Percentiles rank a stretch among this genome's conserved stretches.
phyloP scores from a whole-genome alignment of 2,888 invertebrate species.

The Ichneumon xanthorius region DNA sequence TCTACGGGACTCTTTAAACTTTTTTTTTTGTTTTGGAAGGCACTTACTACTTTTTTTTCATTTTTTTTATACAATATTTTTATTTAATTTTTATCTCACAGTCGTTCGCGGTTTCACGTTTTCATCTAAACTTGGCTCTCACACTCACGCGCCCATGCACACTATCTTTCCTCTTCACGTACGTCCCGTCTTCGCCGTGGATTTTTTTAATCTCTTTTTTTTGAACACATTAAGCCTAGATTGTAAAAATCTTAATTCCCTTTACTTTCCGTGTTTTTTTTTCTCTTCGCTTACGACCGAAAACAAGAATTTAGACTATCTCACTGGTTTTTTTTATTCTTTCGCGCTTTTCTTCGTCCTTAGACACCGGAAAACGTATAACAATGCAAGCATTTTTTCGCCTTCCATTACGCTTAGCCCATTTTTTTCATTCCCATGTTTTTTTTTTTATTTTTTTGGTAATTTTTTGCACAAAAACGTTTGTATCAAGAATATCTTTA shows the following conservation, averaged over 20 bases:
- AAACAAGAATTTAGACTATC: slow-evolving; percentile 73
- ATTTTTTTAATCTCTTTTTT: slow-evolving; percentile 66
- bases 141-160: slow-evolving; percentile 39
- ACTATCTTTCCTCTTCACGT: slow-evolving; percentile 58
- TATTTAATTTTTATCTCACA: slow-evolving; percentile 62
- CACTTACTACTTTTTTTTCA: slow-evolving; percentile 91
- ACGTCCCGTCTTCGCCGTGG: slow-evolving; percentile 71
- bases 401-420: slow-evolving; percentile 64
- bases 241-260: slow-evolving; percentile 80
- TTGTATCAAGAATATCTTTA: slow-evolving; percentile 84
- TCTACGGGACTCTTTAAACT: slow-evolving; percentile 84
- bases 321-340: slow-evolving; percentile 70
- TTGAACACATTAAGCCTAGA: slow-evolving; percentile 85
- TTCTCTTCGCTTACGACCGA: slow-evolving; percentile 54
- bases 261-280: slow-evolving; percentile 72
- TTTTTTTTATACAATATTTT: slow-evolving; percentile 81
- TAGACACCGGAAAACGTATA: slow-evolving; percentile 67
- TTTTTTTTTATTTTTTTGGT: slow-evolving; percentile 70
- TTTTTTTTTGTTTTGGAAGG: slow-evolving; percentile 88
- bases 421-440: slow-evolving; percentile 49
- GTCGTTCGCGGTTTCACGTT: slow-evolving; percentile 57
- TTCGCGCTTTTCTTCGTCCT: slow-evolving; percentile 62
- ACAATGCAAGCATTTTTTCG: slow-evolving; percentile 69
- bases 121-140: slow-evolving; percentile 59
- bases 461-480: slow-evolving; percentile 80